Evolutionary conservation across 2,113 vertebrate species (phyloP).

Genomic region (Neofelis nebulosa): DNA sequence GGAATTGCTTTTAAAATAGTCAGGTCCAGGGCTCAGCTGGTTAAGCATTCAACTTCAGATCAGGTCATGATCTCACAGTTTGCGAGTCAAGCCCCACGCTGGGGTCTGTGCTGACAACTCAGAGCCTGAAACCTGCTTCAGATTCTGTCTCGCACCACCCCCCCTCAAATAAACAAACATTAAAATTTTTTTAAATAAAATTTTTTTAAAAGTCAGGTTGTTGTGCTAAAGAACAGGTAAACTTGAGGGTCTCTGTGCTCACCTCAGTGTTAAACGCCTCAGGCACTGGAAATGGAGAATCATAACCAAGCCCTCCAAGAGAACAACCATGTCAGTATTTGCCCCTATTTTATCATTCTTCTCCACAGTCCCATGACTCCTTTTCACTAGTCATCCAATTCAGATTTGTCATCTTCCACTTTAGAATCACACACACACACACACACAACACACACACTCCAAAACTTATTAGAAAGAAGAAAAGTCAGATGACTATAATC

Average conservation of each 20-base stretch:
- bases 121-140: too few relatives aligned
- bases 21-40: too few relatives aligned
- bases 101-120: too few relatives aligned
- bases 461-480: not conserved
- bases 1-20: not conserved
- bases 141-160: too few relatives aligned
- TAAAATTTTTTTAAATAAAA: too few relatives aligned
- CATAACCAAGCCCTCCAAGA: not conserved
- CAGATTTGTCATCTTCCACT: not conserved
- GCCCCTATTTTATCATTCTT: not conserved
- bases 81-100: too few relatives aligned
- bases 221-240: not conserved
- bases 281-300: slow-evolving; percentile 31
- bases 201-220: too few relatives aligned
- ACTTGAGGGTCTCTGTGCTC: not conserved
- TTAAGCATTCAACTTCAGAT: too few relatives aligned
- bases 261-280: not conserved
- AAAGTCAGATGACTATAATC: not conserved
- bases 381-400: not conserved
- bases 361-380: not conserved
- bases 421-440: not conserved
- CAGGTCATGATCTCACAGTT: too few relatives aligned
- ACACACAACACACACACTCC: not conserved
- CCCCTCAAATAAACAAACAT: too few relatives aligned
- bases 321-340: not conserved